A percentile compares a stretch with the other conserved stretches of the same genome.
These are phyloP conservation scores for Muscidifurax raptorellus DNA, from an alignment of 1,140 invertebrate species.

Conservation along the genomic window DNA sequence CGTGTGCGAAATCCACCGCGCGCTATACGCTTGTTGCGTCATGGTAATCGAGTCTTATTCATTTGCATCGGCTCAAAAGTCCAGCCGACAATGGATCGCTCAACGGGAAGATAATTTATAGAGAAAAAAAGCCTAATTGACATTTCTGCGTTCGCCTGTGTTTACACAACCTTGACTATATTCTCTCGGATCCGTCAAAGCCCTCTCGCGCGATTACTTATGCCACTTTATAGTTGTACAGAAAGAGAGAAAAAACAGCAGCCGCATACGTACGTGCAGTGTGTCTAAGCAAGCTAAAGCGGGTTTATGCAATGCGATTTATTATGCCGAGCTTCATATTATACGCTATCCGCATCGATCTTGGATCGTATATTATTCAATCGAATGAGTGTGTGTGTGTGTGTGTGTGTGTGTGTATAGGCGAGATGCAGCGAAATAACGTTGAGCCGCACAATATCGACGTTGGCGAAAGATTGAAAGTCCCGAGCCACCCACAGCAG, in stretches of 20 bases:
- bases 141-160: not conserved
- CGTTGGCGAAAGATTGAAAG: not conserved
- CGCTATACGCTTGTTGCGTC: conserved; percentile 47
- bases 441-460: not conserved
- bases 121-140: not conserved
- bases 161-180: conserved; percentile 41
- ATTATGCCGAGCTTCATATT: not conserved
- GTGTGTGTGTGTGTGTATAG: too few species aligned
- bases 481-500: not conserved
- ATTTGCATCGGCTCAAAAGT: conserved; percentile 22
- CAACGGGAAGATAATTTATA: conserved; percentile 24
- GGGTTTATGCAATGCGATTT: not conserved
- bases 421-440: not conserved
- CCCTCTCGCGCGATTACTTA: not conserved
- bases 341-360: not conserved
- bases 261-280: too few species aligned
- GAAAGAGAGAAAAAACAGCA: not conserved
- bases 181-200: not conserved
- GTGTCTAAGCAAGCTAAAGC: not conserved
- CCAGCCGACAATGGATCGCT: conserved; percentile 11
- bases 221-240: not conserved
- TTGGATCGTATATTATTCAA: not conserved
- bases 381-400: not conserved
- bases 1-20: not conserved
- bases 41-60: conserved; percentile 37